Base-by-base conservation (phyloP, 2,797 vertebrate genomes). In the Sebastes diploproa region DNA sequence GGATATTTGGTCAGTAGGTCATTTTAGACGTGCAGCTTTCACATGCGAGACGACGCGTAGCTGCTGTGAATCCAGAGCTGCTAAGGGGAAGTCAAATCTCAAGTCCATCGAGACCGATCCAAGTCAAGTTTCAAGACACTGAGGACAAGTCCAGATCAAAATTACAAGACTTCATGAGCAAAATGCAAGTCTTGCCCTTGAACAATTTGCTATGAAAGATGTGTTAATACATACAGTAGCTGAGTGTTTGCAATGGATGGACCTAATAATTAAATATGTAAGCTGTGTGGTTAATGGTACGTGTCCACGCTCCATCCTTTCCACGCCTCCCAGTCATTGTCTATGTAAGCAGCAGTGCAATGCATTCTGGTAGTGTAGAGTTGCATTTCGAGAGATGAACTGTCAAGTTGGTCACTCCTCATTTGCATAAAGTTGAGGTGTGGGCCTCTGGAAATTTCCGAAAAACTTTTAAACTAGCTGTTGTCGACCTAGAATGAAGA, bases 1-100 rank as follows among this genome's bases (percentile, higher is more conserved):
- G 59, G 55, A 72, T 76, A 73, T 73, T 75, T 73, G 69, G 77
- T 78, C 85, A 83, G 65, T 78, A 50, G 79, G 75, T 89, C 78
- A 85, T 38, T 76, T 60, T 5, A 73, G 42, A 77, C 12, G 62
- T 73, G 82, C 38, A 6, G 42, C 46, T 87, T 91, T 86, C 85
- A 84, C 63, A 56, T 60, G 27, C 20, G 16, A 67, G 50, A 6
- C 38, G 6, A 80, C 63, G 42, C 42, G 46, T 16, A 22, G 20
- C 54, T 63, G 55, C 63, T 56, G 73, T 32, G 29, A 71, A 18
- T 56, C 36, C 23, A 34, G 38, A 52, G 30, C 38, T 50, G 34
- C 63, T 42, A 0, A 6, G 12, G 54, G n/a, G 12, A 12, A 18
- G 54, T 65, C 62, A 14, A 14, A 29, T n/a, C 13, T 34, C 22